Evolutionary conservation across 2,113 vertebrate genomes (phyloP).

Genomic region (Collichthys lucidus): DNA sequence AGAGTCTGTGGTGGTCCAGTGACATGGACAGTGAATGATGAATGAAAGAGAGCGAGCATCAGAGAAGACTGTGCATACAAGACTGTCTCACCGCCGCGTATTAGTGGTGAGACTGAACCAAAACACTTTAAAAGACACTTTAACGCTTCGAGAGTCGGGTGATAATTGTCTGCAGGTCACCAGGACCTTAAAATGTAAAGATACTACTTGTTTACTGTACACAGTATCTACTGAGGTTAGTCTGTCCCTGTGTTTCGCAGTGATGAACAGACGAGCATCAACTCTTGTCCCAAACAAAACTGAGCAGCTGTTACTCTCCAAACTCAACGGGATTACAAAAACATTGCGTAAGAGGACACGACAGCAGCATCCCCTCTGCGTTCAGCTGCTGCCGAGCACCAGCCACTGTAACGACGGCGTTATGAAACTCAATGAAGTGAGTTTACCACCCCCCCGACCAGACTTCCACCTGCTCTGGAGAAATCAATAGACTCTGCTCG

Average conservation of each 20-base stretch:
- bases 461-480: conserved; percentile 38
- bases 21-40: too few relatives aligned
- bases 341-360: conserved; percentile 66
- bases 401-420: conserved; percentile 25
- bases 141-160: background rate
- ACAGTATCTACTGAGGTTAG: background rate
- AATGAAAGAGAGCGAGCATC: too few relatives aligned
- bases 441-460: background rate
- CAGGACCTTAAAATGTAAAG: background rate
- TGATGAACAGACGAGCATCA: conserved; percentile 12
- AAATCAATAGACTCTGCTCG: conserved; percentile 36
- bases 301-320: conserved; percentile 62
- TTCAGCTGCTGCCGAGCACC: conserved; percentile 14
- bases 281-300: conserved; percentile 33
- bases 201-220: background rate
- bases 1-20: too few relatives aligned
- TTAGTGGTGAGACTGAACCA: background rate
- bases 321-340: conserved; percentile 63
- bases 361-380: conserved; percentile 36
- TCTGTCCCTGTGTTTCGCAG: conserved; percentile 34
- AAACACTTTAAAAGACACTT: background rate
- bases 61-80: too few relatives aligned
- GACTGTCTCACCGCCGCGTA: too few relatives aligned
- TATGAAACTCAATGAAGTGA: conserved; percentile 24
- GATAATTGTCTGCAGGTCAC: background rate